Evolutionary conservation across 1,140 invertebrate genomes (phyloP).

Genomic region (Brachionus rotundiformis): DNA sequence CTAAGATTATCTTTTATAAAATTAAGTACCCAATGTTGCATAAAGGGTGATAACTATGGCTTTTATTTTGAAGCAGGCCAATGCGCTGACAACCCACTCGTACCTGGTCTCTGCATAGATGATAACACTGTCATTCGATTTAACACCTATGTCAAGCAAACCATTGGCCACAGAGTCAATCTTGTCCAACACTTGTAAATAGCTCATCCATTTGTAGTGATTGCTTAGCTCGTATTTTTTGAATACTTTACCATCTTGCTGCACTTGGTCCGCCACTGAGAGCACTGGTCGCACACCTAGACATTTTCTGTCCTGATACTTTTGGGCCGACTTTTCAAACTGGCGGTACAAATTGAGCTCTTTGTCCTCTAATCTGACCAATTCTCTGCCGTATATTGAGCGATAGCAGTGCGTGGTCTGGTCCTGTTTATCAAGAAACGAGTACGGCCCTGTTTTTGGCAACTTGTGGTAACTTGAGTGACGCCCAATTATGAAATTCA

Average conservation of each 20-base stretch:
- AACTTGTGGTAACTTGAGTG: background rate
- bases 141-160: constrained; percentile 64
- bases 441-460: background rate
- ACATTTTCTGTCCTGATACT: background rate
- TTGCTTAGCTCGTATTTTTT: constrained; percentile 76
- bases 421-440: background rate
- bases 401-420: background rate
- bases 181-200: constrained; percentile 74
- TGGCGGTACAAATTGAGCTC: background rate
- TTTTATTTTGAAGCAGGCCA: constrained; percentile 88
- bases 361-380: background rate
- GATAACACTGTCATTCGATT: constrained; percentile 75
- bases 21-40: constrained; percentile 91
- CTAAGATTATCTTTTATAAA: too few relatives aligned
- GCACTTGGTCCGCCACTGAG: constrained; percentile 86
- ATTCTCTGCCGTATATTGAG: background rate
- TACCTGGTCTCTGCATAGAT: constrained; percentile 94
- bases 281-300: constrained; percentile 73
- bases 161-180: constrained; percentile 73
- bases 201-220: constrained; percentile 87
- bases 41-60: constrained; percentile 92
- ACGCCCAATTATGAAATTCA: background rate
- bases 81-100: constrained; percentile 93
- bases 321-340: constrained; percentile 4
- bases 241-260: constrained; percentile 88